phyloP scores from a whole-genome alignment of 2,113 vertebrate genomes.

The Syngnathus floridae region DNA sequence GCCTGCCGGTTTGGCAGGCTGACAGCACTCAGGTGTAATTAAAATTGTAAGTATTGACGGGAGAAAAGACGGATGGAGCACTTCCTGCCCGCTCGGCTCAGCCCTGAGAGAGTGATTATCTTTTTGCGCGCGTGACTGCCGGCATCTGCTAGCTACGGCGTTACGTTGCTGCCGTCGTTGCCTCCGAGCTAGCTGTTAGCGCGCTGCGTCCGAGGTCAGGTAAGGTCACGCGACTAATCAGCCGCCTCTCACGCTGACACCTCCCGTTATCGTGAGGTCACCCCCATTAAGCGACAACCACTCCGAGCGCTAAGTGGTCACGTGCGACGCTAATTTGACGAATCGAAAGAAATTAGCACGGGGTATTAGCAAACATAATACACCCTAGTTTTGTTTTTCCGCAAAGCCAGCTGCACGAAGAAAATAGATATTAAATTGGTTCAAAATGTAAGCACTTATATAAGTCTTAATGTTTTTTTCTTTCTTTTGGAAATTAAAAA shows the following conservation, averaged over 20 bases:
- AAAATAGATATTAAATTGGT: not conserved
- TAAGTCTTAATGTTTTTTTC: too few species aligned
- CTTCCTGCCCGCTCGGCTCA: slow-evolving; percentile 27
- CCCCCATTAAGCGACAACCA: slow-evolving; percentile 32
- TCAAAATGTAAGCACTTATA: too few species aligned
- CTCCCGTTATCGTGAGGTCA: slow-evolving; percentile 44
- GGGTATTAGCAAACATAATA: not conserved
- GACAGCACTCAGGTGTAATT: slow-evolving; percentile 77
- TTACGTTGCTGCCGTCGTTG: not conserved
- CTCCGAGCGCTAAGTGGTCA: slow-evolving; percentile 41
- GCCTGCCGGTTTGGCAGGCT: slow-evolving; percentile 51
- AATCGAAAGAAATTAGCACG: not conserved
- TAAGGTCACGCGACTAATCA: slow-evolving; percentile 33
- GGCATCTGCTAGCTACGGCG: not conserved
- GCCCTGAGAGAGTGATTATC: slow-evolving; percentile 40
- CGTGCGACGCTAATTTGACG: slow-evolving; percentile 42
- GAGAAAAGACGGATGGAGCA: slow-evolving; percentile 69
- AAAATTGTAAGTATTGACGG: slow-evolving; percentile 75
- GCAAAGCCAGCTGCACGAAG: not conserved
- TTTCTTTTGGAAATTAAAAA: not conserved
- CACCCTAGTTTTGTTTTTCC: not conserved
- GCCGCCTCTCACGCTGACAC: slow-evolving; percentile 39
- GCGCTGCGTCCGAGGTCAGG: slow-evolving; percentile 28
- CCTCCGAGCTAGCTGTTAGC: slow-evolving; percentile 9
- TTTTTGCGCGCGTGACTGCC: slow-evolving; percentile 2